These are phyloP conservation scores for Agraylea sexmaculata DNA, from an alignment of 1,140 invertebrate species.

Conservation along the genomic window DNA sequence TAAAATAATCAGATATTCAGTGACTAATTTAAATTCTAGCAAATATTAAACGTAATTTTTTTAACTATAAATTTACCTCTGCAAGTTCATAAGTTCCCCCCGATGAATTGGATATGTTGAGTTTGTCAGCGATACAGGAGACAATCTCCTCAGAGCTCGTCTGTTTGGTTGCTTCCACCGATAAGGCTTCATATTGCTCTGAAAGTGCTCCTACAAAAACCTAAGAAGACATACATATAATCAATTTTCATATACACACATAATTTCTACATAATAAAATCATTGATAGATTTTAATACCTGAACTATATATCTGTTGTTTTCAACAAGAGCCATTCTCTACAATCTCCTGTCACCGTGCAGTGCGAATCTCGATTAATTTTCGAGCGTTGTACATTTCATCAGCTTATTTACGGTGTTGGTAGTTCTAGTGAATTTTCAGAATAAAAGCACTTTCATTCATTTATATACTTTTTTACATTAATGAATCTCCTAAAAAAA, in stretches of 20 bases:
- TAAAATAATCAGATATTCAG: slow-evolving; percentile 27
- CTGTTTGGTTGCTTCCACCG: slow-evolving; percentile 84
- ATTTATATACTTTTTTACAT: background rate
- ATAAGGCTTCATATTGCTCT: slow-evolving; percentile 78
- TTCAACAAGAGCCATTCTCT: slow-evolving; percentile 40
- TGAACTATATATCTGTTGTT: slow-evolving; percentile 47
- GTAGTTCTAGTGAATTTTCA: background rate
- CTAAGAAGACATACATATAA: slow-evolving; percentile 36
- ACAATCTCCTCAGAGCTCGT: slow-evolving; percentile 85
- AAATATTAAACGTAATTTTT: slow-evolving; percentile 7
- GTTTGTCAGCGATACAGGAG: slow-evolving; percentile 65
- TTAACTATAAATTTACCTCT: slow-evolving; percentile 49
- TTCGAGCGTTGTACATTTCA: slow-evolving; percentile 13
- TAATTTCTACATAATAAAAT: slow-evolving; percentile 1
- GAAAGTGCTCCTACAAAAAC: slow-evolving; percentile 85
- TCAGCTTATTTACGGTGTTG: background rate
- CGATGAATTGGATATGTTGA: slow-evolving; percentile 52
- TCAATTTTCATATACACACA: slow-evolving; percentile 3
- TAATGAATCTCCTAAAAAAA: background rate
- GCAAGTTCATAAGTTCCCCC: slow-evolving; percentile 72
- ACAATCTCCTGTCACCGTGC: slow-evolving; percentile 32
- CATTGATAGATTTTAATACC: slow-evolving; percentile 24
- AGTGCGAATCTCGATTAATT: slow-evolving; percentile 18
- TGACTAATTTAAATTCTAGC: background rate
- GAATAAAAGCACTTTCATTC: slow-evolving; percentile 1